Conservation (phyloP, 2,113 vertebrate species). For the Cyprinodon tularosa region DNA sequence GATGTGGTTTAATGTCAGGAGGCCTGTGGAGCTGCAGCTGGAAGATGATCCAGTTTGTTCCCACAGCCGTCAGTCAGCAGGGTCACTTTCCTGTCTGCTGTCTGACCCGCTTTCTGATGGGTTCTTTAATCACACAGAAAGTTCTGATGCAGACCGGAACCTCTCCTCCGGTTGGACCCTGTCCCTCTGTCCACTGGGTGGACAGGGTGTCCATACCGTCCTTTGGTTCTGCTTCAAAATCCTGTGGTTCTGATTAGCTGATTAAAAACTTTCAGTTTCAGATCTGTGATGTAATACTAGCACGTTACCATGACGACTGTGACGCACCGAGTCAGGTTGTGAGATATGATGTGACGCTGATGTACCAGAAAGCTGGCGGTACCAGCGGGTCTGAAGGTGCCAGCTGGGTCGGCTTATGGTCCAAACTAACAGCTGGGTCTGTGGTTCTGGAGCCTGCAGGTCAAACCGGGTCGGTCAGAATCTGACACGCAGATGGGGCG, state of each 20-base stretch:
- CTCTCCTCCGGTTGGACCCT: not conserved
- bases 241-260: not conserved
- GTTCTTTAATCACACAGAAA: too few species aligned
- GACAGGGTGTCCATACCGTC: too few species aligned
- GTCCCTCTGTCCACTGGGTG: too few species aligned
- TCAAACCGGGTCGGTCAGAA: too few species aligned
- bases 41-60: too few species aligned
- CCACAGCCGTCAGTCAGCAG: too few species aligned
- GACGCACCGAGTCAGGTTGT: constrained; percentile 22
- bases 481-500: too few species aligned
- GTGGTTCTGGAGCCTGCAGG: too few species aligned
- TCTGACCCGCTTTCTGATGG: too few species aligned
- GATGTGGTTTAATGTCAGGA: not conserved
- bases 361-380: not conserved
- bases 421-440: not conserved
- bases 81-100: too few species aligned
- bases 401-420: not conserved
- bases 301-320: constrained; percentile 26
- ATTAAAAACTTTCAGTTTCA: not conserved
- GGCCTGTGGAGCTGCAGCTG: too few species aligned
- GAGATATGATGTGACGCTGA: constrained; percentile 25
- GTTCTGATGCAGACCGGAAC: too few species aligned
- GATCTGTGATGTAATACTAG: constrained; percentile 12
- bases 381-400: not conserved
- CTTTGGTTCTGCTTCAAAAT: not conserved